Percentiles rank a stretch among this genome's conserved stretches.
Conservation (phyloP, 1,140 invertebrate genomes). For the Tribolium castaneum region DNA sequence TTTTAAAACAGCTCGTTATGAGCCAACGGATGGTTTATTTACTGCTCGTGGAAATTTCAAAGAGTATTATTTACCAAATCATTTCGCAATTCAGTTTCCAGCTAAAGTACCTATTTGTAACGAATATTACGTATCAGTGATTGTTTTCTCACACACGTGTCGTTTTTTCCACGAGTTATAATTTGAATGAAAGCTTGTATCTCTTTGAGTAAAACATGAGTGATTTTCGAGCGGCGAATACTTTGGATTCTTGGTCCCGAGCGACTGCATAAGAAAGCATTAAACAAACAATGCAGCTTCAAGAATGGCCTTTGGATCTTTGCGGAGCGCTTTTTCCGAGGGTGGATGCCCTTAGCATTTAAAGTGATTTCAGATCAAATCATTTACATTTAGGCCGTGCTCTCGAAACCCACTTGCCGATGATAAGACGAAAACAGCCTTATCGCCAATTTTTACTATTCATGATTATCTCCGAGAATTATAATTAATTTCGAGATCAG, state of each 20-base stretch:
- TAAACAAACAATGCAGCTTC: conserved; percentile 60
- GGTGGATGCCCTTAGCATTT: conserved; percentile 59
- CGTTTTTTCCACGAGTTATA: neutral
- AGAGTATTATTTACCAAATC: neutral
- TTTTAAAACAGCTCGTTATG: conserved; percentile 47
- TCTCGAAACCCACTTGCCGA: conserved; percentile 9
- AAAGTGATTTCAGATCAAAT: conserved; percentile 61
- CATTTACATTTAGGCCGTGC: conserved; percentile 55
- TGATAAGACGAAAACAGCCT: conserved; percentile 1
- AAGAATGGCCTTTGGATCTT: conserved; percentile 51
- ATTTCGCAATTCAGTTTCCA: neutral
- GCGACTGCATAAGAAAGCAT: conserved; percentile 59
- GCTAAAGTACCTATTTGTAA: conserved; percentile 7
- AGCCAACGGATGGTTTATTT: conserved; percentile 15
- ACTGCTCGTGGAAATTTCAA: neutral
- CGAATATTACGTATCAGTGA: neutral
- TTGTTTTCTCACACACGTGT: neutral
- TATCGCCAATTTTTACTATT: conserved; percentile 22
- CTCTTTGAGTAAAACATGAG: conserved; percentile 42
- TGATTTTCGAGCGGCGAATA: conserved; percentile 48
- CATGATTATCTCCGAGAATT: conserved; percentile 30
- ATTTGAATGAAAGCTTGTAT: conserved; percentile 1
- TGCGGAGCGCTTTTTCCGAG: conserved; percentile 52
- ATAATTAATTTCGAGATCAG: neutral
- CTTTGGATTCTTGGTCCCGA: conserved; percentile 48